phyloP scores from a whole-genome alignment of 2,797 vertebrate genomes.

The Macrochelys suwanniensis region DNA sequence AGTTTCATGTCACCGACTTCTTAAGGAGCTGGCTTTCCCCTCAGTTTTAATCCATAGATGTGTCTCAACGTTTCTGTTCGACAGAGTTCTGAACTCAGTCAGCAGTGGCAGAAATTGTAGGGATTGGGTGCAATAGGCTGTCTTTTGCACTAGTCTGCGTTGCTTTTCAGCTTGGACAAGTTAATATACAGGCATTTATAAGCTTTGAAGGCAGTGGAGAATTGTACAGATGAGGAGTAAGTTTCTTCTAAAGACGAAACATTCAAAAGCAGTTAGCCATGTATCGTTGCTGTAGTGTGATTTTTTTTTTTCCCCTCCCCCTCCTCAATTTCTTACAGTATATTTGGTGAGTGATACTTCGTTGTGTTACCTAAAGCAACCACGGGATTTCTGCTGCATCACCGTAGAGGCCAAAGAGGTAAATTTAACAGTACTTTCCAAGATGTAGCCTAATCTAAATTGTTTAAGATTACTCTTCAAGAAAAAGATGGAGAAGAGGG shows the following conservation, averaged over 20 bases:
- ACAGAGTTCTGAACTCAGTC: not conserved
- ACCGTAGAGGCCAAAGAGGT: slow-evolving; percentile 94
- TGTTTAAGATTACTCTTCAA: not conserved
- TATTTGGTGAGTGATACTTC: slow-evolving; percentile 91
- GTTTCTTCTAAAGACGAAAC: not conserved
- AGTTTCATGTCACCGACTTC: not conserved
- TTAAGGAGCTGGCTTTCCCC: not conserved
- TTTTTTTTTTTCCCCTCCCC: not conserved
- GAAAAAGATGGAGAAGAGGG: not conserved
- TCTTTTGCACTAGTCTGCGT: not conserved
- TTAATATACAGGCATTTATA: not conserved
- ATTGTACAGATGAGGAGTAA: not conserved
- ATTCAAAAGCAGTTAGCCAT: not conserved
- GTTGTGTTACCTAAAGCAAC: slow-evolving; percentile 91
- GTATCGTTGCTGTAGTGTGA: not conserved
- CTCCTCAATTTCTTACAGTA: slow-evolving; percentile 81
- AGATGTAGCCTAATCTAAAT: not conserved
- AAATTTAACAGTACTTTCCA: slow-evolving; percentile 38
- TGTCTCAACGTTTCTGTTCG: not conserved
- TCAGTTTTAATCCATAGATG: not conserved
- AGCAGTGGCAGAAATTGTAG: not conserved
- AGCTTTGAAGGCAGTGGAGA: not conserved
- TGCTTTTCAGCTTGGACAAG: not conserved
- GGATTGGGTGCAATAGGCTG: not conserved
- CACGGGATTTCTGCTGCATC: slow-evolving; percentile 98